Evolutionary conservation across 2,113 vertebrate genomes (phyloP), one percentile per base, ranked within the genome.

Genomic region (Ammodytes dubius): DNA sequence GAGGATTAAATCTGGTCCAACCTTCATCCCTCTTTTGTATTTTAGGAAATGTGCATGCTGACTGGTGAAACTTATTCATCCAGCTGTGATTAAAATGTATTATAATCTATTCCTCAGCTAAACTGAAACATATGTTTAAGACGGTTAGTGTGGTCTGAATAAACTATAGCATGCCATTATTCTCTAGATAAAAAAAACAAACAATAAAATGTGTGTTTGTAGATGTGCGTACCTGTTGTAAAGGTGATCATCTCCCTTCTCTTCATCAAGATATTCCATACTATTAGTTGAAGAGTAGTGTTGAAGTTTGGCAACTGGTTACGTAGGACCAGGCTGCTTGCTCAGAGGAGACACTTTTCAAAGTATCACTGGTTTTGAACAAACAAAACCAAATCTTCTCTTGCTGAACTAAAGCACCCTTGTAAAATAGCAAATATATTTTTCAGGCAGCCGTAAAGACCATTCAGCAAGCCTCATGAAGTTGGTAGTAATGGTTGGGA

Each of bases 151-250:
- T 37, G 5, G 37, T 12, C 5, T 71, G 19, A 49, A n/a, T 40
- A 59, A 14, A 37, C 19, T 14, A 53, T 27, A 57, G 4, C 43
- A 42, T 50, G 4, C 50, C 56, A 10, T 72, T 9, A 9, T 72
- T 10, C 12, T 37, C 40, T 8, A 46, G 7, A 59, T 49, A 39
- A 49, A 19, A 46, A 1, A 6, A 27, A n/a, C 2, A 9, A 40
- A 42, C 76, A 17, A 43, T 27, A 27, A 27, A 27, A 27, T 27
- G 2, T 27, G 13, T 58, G 0, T 45, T 17, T 70, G 37, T 35
- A 78, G 15, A 2, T 59, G 27, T 57, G 5, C 88, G 74, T 87
- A 91, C 93, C 87, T 78, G 13, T 61, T 74, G 47, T 54, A 50
- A 79, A 59, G 11, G n/a, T 75, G 79, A 56, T 70, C 58, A 37